Percentiles rank a stretch among this genome's conserved stretches.
phyloP scores from a whole-genome alignment of 2,888 invertebrate genomes.

The Lasioglossum villosulum region DNA sequence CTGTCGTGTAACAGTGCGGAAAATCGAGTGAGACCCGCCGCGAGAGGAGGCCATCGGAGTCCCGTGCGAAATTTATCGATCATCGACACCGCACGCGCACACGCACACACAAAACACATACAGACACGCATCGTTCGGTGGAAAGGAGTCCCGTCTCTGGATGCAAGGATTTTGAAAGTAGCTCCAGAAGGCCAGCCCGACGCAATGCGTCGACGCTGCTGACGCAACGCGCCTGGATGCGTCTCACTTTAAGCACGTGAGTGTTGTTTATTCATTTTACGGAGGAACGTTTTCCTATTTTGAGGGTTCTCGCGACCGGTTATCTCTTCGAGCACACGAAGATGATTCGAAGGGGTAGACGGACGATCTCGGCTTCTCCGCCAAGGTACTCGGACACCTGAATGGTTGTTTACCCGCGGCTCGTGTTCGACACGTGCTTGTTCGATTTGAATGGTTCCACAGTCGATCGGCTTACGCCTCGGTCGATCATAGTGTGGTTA shows the following conservation, averaged over 20 bases:
- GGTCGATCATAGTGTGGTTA: slow-evolving; percentile 24
- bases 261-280: slow-evolving; percentile 77
- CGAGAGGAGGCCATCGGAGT: neutral
- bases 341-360: slow-evolving; percentile 58
- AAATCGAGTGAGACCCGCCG: slow-evolving; percentile 23
- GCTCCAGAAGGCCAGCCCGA: slow-evolving; percentile 84
- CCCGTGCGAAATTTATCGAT: slow-evolving; percentile 21
- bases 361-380: slow-evolving; percentile 62
- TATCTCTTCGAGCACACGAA: slow-evolving; percentile 33
- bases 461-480: slow-evolving; percentile 18
- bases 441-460: neutral
- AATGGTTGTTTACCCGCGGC: slow-evolving; percentile 9
- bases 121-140: slow-evolving; percentile 62
- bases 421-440: slow-evolving; percentile 35
- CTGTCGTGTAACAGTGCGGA: slow-evolving; percentile 23
- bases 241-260: slow-evolving; percentile 90
- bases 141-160: slow-evolving; percentile 73
- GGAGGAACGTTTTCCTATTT: neutral
- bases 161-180: slow-evolving; percentile 83
- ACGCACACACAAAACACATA: neutral
- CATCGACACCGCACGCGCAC: neutral
- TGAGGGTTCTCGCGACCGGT: slow-evolving; percentile 9
- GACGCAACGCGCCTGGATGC: slow-evolving; percentile 87
- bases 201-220: slow-evolving; percentile 85
- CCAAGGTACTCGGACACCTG: slow-evolving; percentile 68